Base-by-base conservation (phyloP, 2,888 invertebrate genomes). In the Branchipolynoe longqiensis region DNA sequence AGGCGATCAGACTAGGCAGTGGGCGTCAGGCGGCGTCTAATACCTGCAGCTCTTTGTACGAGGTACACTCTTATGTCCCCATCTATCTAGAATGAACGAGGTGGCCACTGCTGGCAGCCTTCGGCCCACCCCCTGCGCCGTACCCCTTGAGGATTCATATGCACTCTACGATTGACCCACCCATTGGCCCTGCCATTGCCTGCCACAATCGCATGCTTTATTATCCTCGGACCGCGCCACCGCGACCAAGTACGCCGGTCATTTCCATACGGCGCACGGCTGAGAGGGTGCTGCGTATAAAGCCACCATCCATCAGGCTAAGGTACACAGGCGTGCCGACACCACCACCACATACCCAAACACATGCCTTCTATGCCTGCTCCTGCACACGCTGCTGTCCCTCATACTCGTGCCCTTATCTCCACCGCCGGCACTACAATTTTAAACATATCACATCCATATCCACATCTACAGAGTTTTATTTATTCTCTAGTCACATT, bases 161-260 rank as follows among this genome's bases (percentile, higher is more conserved):
- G 78, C 78, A 48, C 48, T 54, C 78, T 48, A 54, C 78, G 78
- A 48, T 78, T 78, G 78, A 78, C 78, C 78, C 33, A 48, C 78
- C 78, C 54, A 54, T 78, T 48, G 54, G 48, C 78, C 54, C 48
- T 48, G 41, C 78, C 78, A 78, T 78, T 54, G 54, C 28, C 54
- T 41, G 41, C 78, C 78, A 78, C 78, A 78, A 78, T 78, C 54
- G 78, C 78, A 22, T 78, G 78, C 78, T 78, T 78, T 54, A 78
- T 78, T 78, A 78, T 78, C 48, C 78, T 78, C 78, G 78, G 48
- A 41, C 31, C 48, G 54, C 78, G 48, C 31, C 78, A 31, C 78
- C 28, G n/a, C 25, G 22, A 48, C 69, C 69, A 69, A 69, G 69
- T 38, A 69, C 78, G 78, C 78, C 78, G 48, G 48, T 48, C 78